Conservation (phyloP, 2,113 vertebrate species). For the Dinomys branickii region DNA sequence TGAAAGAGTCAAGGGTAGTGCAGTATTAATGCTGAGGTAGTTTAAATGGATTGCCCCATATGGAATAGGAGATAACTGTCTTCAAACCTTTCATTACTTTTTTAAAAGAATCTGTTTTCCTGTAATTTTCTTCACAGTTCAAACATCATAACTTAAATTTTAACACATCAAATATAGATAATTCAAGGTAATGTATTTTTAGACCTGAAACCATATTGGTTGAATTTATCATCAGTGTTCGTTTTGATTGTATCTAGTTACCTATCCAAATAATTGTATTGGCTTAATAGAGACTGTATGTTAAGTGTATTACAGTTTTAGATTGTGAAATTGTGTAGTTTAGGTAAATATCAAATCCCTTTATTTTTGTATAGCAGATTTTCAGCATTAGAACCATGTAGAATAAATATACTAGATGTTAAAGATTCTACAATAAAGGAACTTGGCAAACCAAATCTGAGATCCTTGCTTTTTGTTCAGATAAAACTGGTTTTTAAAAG, state of each 20-base stretch:
- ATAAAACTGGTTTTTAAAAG: slow-evolving; percentile 78
- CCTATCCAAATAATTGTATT: slow-evolving; percentile 86
- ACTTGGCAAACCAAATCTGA: slow-evolving; percentile 92
- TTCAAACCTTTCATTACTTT: slow-evolving; percentile 70
- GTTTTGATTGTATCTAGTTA: slow-evolving; percentile 86
- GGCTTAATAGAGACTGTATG: slow-evolving; percentile 88
- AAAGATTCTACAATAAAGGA: slow-evolving; percentile 93
- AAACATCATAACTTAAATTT: slow-evolving; percentile 74
- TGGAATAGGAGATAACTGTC: slow-evolving; percentile 56
- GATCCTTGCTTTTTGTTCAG: slow-evolving; percentile 92
- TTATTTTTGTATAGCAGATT: slow-evolving; percentile 93
- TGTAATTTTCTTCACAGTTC: slow-evolving; percentile 74
- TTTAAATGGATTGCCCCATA: slow-evolving; percentile 62
- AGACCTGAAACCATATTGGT: slow-evolving; percentile 82
- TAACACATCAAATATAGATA: slow-evolving; percentile 73
- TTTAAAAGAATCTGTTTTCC: slow-evolving; percentile 67
- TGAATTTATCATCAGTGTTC: slow-evolving; percentile 87
- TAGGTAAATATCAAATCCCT: slow-evolving; percentile 88
- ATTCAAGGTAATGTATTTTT: slow-evolving; percentile 76
- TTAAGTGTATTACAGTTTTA: slow-evolving; percentile 89
- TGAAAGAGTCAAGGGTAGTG: slow-evolving; percentile 48
- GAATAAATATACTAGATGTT: slow-evolving; percentile 92
- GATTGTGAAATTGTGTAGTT: slow-evolving; percentile 88
- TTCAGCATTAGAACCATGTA: slow-evolving; percentile 90
- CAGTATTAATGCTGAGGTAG: slow-evolving; percentile 58